Evolutionary conservation across 2,797 vertebrate species (phyloP), one percentile per base, ranked within the genome.

Genomic region (Centropyge bicolor): DNA sequence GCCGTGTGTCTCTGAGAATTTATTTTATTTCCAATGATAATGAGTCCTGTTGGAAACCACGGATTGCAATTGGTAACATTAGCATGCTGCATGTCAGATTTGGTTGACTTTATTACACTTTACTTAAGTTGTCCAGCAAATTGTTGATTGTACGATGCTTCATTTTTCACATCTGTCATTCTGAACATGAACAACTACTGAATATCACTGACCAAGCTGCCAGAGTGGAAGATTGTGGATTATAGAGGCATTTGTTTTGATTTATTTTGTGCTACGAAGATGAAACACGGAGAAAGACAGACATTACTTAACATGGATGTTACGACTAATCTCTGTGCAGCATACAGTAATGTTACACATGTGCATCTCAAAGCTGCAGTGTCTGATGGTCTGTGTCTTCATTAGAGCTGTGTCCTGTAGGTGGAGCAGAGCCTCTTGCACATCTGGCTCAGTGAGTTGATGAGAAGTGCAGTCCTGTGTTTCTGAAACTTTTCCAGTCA

Each of bases 401-500:
- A 88, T 86, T 76, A 78, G 69, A 55, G 20, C 54, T 61, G 38
- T 40, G 65, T 72, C 54, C 78, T 69, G 74, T 54, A 55, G 79
- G 74, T 63, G 61, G 59, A 85, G 82, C 74, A 66, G 84, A 88
- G 55, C 72, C 38, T 68, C 73, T 67, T 43, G 36, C 75, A 93
- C 89, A 94, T 92, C 83, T 92, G 90, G 85, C 81, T 76, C 43
- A 4, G n/a, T 60, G 69, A 52, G 60, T 48, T 89, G 78, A 92
- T 89, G 86, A 88, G 80, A 86, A 80, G 82, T 75, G 70, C 88
- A 86, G 78, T 49, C 72, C 62, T 81, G 54, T 85, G 85, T 91
- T 86, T 81, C 84, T 87, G 62, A 81, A 86, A 82, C 77, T 81
- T 86, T 87, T 91, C 90, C 80, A 88, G 81, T 73, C 86, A 85